Conservation (phyloP, 2,113 vertebrate species). For the Amazona vittata region DNA sequence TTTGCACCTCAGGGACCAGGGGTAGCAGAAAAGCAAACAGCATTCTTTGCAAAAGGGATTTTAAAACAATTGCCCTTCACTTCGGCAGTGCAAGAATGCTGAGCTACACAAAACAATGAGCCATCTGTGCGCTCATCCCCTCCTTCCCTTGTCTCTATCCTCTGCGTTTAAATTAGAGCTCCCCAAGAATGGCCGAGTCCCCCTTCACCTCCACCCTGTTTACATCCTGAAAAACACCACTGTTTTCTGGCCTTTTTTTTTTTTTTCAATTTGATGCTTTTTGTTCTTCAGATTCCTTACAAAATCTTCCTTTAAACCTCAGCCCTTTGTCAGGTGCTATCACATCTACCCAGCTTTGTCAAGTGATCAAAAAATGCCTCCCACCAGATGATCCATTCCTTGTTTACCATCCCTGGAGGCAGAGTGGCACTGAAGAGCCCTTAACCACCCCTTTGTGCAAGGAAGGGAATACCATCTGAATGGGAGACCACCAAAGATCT, state of each 20-base stretch:
- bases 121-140: constrained; percentile 56
- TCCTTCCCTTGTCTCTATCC: constrained; percentile 18
- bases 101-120: constrained; percentile 50
- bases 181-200: neutral
- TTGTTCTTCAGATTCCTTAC: constrained; percentile 5
- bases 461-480: constrained; percentile 57
- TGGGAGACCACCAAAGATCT: constrained; percentile 68
- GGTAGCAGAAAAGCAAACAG: constrained; percentile 38
- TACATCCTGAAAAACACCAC: neutral
- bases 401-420: constrained; percentile 47
- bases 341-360: constrained; percentile 56
- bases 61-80: constrained; percentile 50
- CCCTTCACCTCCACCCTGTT: constrained; percentile 45
- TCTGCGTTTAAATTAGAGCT: constrained; percentile 39
- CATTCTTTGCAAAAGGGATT: constrained; percentile 42
- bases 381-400: neutral
- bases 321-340: constrained; percentile 59
- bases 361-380: constrained; percentile 48
- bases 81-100: neutral
- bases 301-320: constrained; percentile 48
- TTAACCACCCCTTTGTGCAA: constrained; percentile 46
- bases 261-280: neutral
- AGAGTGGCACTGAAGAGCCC: constrained; percentile 45
- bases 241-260: neutral
- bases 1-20: neutral